phyloP scores from a whole-genome alignment of 2,797 vertebrate species.

The Anas flavirostris region DNA sequence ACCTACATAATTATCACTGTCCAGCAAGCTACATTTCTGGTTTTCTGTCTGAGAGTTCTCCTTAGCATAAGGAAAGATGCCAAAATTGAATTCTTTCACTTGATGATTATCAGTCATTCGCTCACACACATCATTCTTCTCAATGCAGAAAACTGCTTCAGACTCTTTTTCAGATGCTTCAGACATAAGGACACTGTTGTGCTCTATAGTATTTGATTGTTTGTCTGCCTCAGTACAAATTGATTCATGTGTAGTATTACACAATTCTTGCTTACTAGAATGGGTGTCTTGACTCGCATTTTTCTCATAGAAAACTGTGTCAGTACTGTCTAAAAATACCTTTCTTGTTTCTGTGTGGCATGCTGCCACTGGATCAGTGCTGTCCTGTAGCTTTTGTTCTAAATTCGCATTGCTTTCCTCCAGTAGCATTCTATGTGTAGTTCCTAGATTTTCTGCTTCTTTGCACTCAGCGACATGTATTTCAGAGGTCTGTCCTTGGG shows the following conservation, averaged over 20 bases:
- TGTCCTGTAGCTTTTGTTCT: constrained; percentile 48
- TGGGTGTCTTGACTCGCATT: constrained; percentile 56
- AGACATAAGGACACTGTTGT: constrained; percentile 35
- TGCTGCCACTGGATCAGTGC: constrained; percentile 4
- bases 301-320: constrained; percentile 43
- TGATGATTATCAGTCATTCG: constrained; percentile 48
- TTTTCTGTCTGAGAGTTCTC: constrained; percentile 35
- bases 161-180: constrained; percentile 40
- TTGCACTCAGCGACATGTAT: constrained; percentile 50
- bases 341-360: constrained; percentile 19
- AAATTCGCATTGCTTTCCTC: constrained; percentile 35
- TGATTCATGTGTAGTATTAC: constrained; percentile 40
- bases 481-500: constrained; percentile 57
- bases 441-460: constrained; percentile 47
- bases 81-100: constrained; percentile 60
- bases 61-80: constrained; percentile 7
- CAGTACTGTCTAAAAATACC: constrained; percentile 31
- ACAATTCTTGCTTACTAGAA: constrained; percentile 19
- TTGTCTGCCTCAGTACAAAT: constrained; percentile 37
- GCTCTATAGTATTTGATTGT: constrained; percentile 21
- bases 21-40: constrained; percentile 60
- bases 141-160: constrained; percentile 41
- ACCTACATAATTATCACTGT: constrained; percentile 24
- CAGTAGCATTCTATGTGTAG: constrained; percentile 7
- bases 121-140: constrained; percentile 52